A percentile compares a stretch with the other conserved stretches of the same genome.
phyloP scores from a whole-genome alignment of 64 coral and sea anemone species.

The Exaiptasia diaphana region DNA sequence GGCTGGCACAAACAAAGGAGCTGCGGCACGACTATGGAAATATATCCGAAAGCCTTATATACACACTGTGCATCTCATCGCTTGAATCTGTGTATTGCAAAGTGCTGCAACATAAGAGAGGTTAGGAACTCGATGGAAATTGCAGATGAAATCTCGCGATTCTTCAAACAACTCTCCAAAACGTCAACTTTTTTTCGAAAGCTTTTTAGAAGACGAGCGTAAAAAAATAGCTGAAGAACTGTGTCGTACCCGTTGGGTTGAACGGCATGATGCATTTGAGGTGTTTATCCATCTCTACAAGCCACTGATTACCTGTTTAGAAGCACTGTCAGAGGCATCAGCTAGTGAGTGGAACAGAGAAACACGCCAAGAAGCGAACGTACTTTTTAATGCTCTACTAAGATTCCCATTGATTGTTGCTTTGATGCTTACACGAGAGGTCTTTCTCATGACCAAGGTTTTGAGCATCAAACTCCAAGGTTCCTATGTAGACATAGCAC shows the following conservation, averaged over 20 bases:
- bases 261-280: slow-evolving; percentile 26
- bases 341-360: slow-evolving; percentile 18
- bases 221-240: not conserved
- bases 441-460: slow-evolving; percentile 12
- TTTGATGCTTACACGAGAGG: slow-evolving; percentile 4
- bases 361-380: not conserved
- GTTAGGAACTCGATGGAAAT: slow-evolving; percentile 20
- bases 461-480: slow-evolving; percentile 28
- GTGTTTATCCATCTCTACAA: slow-evolving; percentile 13
- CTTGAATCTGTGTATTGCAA: slow-evolving; percentile 17
- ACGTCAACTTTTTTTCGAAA: not conserved
- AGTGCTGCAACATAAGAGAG: slow-evolving; percentile 4
- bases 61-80: slow-evolving; percentile 18
- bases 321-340: not conserved
- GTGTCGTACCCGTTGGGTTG: slow-evolving; percentile 10
- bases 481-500: slow-evolving; percentile 3
- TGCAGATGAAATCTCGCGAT: not conserved
- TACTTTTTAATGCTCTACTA: not conserved
- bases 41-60: slow-evolving; percentile 29
- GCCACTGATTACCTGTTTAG: not conserved
- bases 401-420: not conserved
- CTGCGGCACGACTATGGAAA: slow-evolving; percentile 22
- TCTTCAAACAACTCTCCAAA: not conserved
- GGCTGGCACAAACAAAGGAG: slow-evolving; percentile 31
- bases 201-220: not conserved